These are phyloP conservation scores for Arion vulgaris DNA, from an alignment of 1,140 invertebrate species.

Conservation along the genomic window DNA sequence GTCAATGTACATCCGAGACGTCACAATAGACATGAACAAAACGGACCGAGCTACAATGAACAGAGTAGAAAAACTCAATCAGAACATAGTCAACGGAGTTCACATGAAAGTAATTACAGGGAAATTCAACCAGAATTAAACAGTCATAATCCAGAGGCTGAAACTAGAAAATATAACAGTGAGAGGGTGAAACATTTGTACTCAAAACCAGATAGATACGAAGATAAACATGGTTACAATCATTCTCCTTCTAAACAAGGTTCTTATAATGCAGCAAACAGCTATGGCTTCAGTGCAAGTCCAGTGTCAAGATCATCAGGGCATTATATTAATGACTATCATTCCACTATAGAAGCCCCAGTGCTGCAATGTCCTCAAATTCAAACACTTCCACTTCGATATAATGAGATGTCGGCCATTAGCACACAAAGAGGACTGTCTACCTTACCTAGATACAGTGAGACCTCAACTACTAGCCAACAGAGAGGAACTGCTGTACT, in stretches of 20 bases:
- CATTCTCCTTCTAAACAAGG: neutral
- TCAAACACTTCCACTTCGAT: neutral
- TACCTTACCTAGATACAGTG: neutral
- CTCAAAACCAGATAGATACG: neutral
- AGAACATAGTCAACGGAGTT: neutral
- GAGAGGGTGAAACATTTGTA: neutral
- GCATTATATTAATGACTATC: neutral
- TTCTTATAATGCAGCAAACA: neutral
- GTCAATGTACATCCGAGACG: neutral
- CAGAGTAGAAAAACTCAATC: neutral
- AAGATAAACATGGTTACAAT: neutral
- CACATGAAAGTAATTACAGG: neutral
- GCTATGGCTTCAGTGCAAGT: neutral
- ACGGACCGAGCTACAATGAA: neutral
- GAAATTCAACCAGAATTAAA: neutral
- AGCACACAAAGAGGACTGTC: neutral
- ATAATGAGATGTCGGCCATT: neutral
- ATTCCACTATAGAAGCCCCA: neutral
- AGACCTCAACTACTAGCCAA: neutral
- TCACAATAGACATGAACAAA: neutral
- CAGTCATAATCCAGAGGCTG: neutral
- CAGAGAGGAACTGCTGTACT: neutral
- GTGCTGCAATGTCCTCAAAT: neutral
- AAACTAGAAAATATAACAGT: neutral
- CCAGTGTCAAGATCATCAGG: neutral